Base-by-base conservation (phyloP, 2,888 invertebrate species). In the Tuta absoluta region DNA sequence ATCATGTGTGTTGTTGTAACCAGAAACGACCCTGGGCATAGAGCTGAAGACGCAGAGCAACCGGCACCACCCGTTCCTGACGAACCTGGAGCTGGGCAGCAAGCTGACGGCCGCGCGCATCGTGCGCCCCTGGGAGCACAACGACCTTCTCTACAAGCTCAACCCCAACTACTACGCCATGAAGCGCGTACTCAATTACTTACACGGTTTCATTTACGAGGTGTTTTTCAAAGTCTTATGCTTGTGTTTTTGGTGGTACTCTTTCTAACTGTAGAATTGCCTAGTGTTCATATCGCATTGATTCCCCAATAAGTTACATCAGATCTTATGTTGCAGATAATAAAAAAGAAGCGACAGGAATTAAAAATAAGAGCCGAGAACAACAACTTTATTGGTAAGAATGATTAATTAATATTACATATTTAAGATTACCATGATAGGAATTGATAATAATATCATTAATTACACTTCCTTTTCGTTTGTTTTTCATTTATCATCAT, bases 21-120 rank as follows among this genome's bases (percentile, higher is more conserved):
- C 65, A 75, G 74, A 72, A 65, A 70, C 73, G 5, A 67, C 66
- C 1, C 63, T 75, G 11, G 74, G 74, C 1, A 64, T 72, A 0
- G n/a, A 61, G 5, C 49, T 71, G 8, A 28, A 66, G 19, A 57
- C 63, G 8, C 69, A 68, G 23, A 45, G 45, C 2, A 51, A 66
- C 8, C 33, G 38, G 1, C 51, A 69, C 11, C 65, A 65, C 14
- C 67, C 67, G 2, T 73, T 71, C 63, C 51, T 69, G 23, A 61
- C 49, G 4, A 61, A 68, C 0, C 67, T 75, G 33, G 67, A 71
- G 0, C 56, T 65, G 14, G 53, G 65, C 45, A 23, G 51, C 8
- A 57, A 63, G 38, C 41, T 68, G 17, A 51, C 65, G 0, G 58
- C 66, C 7, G 63, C 61, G 0, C 69, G 72, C 17, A 62, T 72